These are phyloP conservation scores for Falco columbarius DNA, from an alignment of 2,797 vertebrate species.

Conservation along the genomic window DNA sequence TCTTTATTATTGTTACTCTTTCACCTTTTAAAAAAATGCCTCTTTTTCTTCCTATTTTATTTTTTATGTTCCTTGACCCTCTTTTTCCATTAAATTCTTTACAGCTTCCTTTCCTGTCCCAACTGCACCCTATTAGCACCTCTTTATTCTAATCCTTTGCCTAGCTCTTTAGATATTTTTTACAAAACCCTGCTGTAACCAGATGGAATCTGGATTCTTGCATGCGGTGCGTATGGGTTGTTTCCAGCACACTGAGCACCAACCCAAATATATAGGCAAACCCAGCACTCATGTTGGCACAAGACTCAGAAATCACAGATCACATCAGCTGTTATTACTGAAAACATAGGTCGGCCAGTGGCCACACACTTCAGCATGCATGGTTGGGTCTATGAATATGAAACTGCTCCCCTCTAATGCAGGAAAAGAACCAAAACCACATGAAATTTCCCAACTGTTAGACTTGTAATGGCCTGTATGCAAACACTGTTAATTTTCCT, in stretches of 20 bases:
- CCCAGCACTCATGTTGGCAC: conserved; percentile 60
- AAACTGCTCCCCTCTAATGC: conserved; percentile 15
- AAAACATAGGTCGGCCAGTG: conserved; percentile 60
- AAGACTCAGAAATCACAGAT: conserved; percentile 60
- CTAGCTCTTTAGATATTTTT: conserved; percentile 60
- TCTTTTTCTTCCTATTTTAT: conserved; percentile 63
- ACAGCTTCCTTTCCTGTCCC: conserved; percentile 74
- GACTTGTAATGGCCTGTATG: background rate
- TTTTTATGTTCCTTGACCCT: conserved; percentile 70
- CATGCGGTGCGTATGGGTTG: background rate
- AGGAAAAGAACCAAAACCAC: conserved; percentile 22
- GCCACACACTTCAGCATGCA: conserved; percentile 59
- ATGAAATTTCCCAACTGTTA: background rate
- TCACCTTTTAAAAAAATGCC: conserved; percentile 60
- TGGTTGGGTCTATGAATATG: conserved; percentile 30
- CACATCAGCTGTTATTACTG: conserved; percentile 67
- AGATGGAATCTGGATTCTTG: conserved; percentile 65
- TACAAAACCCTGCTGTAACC: conserved; percentile 60
- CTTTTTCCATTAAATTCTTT: conserved; percentile 69
- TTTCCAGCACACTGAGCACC: conserved; percentile 61
- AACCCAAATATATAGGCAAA: conserved; percentile 50
- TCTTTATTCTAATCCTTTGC: conserved; percentile 76
- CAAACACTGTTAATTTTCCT: background rate
- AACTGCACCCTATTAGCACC: conserved; percentile 72
- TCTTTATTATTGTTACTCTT: conserved; percentile 71